Evolutionary conservation across 2,888 invertebrate genomes (phyloP).

Genomic region (Lucinisca nassula): DNA sequence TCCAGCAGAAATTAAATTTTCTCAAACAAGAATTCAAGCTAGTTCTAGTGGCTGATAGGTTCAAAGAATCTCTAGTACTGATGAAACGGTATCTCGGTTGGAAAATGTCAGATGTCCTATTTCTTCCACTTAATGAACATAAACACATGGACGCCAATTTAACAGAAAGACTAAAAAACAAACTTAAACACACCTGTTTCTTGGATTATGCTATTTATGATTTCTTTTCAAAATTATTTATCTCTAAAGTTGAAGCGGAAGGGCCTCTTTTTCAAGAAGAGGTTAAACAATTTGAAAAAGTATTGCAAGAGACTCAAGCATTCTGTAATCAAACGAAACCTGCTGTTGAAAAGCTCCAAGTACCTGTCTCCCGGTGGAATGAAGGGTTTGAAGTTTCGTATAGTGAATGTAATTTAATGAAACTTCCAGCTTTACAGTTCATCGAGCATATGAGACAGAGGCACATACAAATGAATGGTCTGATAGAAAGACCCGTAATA

Average conservation of each 20-base stretch:
- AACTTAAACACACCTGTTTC: constrained; percentile 31
- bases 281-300: constrained; percentile 4
- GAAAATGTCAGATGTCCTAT: constrained; percentile 49
- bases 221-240: neutral
- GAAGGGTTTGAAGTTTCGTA: constrained; percentile 11
- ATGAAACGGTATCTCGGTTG: constrained; percentile 46
- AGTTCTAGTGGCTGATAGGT: constrained; percentile 53
- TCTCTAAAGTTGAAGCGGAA: neutral
- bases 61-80: constrained; percentile 49
- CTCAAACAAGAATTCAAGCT: constrained; percentile 33
- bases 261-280: neutral
- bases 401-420: constrained; percentile 51
- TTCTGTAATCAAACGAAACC: constrained; percentile 9
- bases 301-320: neutral
- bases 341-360: neutral
- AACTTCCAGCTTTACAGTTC: constrained; percentile 24
- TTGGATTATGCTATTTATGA: constrained; percentile 56
- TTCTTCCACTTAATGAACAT: constrained; percentile 32
- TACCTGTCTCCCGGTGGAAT: constrained; percentile 35
- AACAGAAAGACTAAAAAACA: neutral
- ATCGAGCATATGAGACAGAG: neutral
- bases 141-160: constrained; percentile 12
- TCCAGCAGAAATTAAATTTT: neutral
- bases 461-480: neutral
- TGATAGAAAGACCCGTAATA: too few relatives aligned